Evolutionary conservation across 2,113 vertebrate species (phyloP).

Genomic region (Isichthys henryi): DNA sequence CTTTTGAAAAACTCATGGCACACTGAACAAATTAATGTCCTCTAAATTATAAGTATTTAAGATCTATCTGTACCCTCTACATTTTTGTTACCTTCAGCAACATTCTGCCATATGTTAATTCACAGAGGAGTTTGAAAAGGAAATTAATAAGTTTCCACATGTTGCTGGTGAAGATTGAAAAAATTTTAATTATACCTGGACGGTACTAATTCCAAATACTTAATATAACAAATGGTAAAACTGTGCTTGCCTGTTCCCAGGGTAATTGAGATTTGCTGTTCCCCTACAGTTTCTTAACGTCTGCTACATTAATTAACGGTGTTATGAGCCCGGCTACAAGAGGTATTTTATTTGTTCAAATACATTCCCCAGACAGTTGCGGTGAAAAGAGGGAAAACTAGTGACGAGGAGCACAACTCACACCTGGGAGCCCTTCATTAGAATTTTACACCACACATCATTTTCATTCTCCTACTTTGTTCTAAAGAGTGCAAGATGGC

Average conservation of each 20-base stretch:
- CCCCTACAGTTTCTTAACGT: constrained; percentile 37
- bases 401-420: background rate
- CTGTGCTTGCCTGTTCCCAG: constrained; percentile 39
- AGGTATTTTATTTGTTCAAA: constrained; percentile 46
- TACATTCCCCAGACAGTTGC: constrained; percentile 42
- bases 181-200: constrained; percentile 49
- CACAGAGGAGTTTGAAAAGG: constrained; percentile 33
- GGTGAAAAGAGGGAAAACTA: constrained; percentile 27
- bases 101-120: constrained; percentile 41
- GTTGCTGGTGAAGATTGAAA: constrained; percentile 41
- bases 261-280: constrained; percentile 41
- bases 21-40: background rate
- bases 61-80: constrained; percentile 1
- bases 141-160: constrained; percentile 50
- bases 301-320: constrained; percentile 47
- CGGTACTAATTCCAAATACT: constrained; percentile 44
- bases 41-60: background rate
- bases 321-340: constrained; percentile 44
- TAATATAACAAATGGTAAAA: constrained; percentile 46
- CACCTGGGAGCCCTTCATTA: constrained; percentile 19
- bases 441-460: background rate
- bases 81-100: background rate
- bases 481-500: background rate
- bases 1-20: background rate
- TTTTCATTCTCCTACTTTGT: constrained; percentile 3